Evolutionary conservation across 2,113 vertebrate species (phyloP), one percentile per base, ranked within the genome.

Genomic region (Istiophorus platypterus): DNA sequence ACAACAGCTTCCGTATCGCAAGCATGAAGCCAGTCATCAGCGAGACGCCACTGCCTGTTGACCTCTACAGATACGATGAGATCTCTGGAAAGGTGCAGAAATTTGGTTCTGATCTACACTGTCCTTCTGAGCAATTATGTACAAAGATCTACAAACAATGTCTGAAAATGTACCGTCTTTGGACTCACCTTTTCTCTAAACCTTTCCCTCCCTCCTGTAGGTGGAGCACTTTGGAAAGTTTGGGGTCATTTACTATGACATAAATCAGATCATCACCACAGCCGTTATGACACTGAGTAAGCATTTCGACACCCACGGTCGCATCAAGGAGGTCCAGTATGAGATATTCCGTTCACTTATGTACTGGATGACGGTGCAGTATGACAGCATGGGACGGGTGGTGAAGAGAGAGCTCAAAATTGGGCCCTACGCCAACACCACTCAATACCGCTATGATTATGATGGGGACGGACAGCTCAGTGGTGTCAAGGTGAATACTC

Each of bases 301-400:
- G 88, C 98, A 99, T 90, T 99, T 99, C 9, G 98, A 99, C 84
- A 99, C 98, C 20, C 98, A 99, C 0, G 98, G 98, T 3, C 96
- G 98, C 69, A 98, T 99, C 94, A 99, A 99, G 90, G 98, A 99
- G 84, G 98, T 99, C 64, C 98, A 99, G 58, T 99, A 99, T 0
- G 98, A 99, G 93, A 99, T 99, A 92, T 99, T 99, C 92, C 94
- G 98, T 5, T 99, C 98, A 0, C 96, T 99, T 5, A 99, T 99
- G 98, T 99, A 99, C 95, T 99, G 98, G 98, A 99, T 99, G 98
- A 99, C 98, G 0, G 97, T 99, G 65, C 98, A 99, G 61, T 99
- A 99, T 0, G 98, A 99, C 94, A 99, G 97, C 91, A 99, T 99
- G 97, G 98, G 98, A 2, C 95, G 98, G 13, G 98, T 99, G 51